These are phyloP conservation scores for Metaphire vulgaris DNA, from an alignment of 1,140 invertebrate genomes.

Conservation along the genomic window DNA sequence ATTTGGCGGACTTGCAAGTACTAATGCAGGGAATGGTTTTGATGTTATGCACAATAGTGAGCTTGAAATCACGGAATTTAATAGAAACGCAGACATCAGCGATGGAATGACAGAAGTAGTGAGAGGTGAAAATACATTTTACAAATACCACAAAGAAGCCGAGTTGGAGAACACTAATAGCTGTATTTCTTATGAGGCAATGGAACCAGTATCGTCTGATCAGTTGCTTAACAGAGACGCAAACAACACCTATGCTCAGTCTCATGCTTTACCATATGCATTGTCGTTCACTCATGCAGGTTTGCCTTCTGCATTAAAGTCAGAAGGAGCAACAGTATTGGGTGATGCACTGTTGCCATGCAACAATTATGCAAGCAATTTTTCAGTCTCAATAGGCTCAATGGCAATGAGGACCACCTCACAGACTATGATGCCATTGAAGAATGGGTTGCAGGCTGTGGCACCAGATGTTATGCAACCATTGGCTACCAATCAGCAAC, in stretches of 20 bases:
- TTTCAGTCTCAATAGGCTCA: neutral
- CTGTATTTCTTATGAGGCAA: neutral
- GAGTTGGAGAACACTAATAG: neutral
- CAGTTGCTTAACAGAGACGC: neutral
- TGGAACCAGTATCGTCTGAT: neutral
- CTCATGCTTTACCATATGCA: neutral
- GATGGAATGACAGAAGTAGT: neutral
- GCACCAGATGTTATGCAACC: neutral
- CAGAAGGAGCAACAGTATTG: neutral
- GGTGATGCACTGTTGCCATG: neutral
- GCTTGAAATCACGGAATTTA: neutral
- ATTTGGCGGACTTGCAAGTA: slow-evolving; percentile 50
- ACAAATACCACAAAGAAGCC: neutral
- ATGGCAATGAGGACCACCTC: neutral
- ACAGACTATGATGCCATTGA: neutral
- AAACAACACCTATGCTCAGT: neutral
- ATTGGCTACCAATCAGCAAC: neutral
- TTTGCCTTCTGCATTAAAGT: neutral
- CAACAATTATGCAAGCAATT: neutral
- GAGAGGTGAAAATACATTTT: neutral
- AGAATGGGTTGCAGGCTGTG: neutral
- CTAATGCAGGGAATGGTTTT: slow-evolving; percentile 66
- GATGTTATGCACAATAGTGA: slow-evolving; percentile 84
- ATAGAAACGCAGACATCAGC: too few species aligned
- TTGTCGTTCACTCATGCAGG: neutral